Conservation (phyloP, 1,140 invertebrate genomes). For the Pentalonia nigronervosa region DNA sequence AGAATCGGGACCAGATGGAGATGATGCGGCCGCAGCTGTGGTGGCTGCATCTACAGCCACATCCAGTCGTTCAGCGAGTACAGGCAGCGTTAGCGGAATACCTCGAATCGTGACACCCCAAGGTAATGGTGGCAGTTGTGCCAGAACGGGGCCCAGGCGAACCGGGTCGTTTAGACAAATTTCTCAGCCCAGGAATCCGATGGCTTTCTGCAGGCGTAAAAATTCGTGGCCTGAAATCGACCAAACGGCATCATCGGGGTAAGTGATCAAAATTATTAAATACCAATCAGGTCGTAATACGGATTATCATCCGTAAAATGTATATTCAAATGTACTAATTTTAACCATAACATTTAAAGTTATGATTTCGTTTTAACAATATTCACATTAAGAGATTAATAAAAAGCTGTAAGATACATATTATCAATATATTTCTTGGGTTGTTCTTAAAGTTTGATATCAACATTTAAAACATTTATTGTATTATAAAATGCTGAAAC, state of each 20-base stretch:
- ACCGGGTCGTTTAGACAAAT: constrained; percentile 66
- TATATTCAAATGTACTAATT: not conserved
- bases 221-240: constrained; percentile 85
- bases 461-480: not conserved
- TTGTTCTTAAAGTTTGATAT: not conserved
- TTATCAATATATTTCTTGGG: not conserved
- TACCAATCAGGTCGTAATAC: not conserved
- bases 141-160: constrained; percentile 63
- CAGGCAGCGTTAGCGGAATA: constrained; percentile 59
- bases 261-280: constrained; percentile 63
- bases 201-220: constrained; percentile 75
- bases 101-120: constrained; percentile 72
- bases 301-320: too few species aligned
- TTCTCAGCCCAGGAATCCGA: constrained; percentile 66
- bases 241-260: constrained; percentile 79
- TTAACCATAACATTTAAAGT: not conserved
- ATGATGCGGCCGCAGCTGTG: constrained; percentile 63
- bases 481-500: not conserved
- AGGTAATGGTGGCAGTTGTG: constrained; percentile 65
- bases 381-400: not conserved
- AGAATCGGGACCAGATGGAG: constrained; percentile 66
- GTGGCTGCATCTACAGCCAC: constrained; percentile 62
- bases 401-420: not conserved
- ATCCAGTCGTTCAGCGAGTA: constrained; percentile 58
- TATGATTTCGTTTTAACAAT: not conserved